phyloP scores from a whole-genome alignment of 1,140 invertebrate genomes.

The Drosophila quadrilineata region DNA sequence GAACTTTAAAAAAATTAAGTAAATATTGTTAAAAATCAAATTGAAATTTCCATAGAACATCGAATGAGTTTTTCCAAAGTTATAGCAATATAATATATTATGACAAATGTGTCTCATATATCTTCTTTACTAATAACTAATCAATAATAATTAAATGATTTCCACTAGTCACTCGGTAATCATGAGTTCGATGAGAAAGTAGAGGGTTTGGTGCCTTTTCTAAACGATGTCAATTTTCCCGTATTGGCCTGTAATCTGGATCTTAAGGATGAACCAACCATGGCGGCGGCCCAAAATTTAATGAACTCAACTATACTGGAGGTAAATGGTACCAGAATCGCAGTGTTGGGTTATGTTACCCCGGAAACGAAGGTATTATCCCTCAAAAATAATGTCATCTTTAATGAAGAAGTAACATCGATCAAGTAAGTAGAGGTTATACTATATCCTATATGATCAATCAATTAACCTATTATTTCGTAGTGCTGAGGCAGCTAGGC shows the following conservation, averaged over 20 bases:
- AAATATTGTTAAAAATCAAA: too few relatives aligned
- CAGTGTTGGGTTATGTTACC: constrained; percentile 94
- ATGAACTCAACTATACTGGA: constrained; percentile 86
- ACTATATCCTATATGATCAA: not conserved
- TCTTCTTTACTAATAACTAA: too few relatives aligned
- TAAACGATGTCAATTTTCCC: constrained; percentile 87
- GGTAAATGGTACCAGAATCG: constrained; percentile 86
- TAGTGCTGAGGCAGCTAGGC: constrained; percentile 84
- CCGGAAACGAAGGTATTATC: constrained; percentile 89
- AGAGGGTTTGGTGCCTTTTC: constrained; percentile 87
- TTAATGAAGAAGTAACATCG: constrained; percentile 73
- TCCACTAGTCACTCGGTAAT: constrained; percentile 92
- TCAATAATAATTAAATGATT: too few relatives aligned
- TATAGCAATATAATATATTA: too few relatives aligned
- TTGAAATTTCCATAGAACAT: not conserved
- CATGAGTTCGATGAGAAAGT: constrained; percentile 95
- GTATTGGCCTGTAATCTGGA: constrained; percentile 91
- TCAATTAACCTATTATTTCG: not conserved
- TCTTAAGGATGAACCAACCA: constrained; percentile 84
- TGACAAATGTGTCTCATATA: too few relatives aligned
- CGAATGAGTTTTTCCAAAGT: too few relatives aligned
- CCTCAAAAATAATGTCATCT: constrained; percentile 85
- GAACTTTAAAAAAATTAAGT: too few relatives aligned
- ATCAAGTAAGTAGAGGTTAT: constrained; percentile 82
- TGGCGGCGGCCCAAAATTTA: constrained; percentile 79